phyloP scores from a whole-genome alignment of 2,113 vertebrate species.

The Ploceus nigricollis region DNA sequence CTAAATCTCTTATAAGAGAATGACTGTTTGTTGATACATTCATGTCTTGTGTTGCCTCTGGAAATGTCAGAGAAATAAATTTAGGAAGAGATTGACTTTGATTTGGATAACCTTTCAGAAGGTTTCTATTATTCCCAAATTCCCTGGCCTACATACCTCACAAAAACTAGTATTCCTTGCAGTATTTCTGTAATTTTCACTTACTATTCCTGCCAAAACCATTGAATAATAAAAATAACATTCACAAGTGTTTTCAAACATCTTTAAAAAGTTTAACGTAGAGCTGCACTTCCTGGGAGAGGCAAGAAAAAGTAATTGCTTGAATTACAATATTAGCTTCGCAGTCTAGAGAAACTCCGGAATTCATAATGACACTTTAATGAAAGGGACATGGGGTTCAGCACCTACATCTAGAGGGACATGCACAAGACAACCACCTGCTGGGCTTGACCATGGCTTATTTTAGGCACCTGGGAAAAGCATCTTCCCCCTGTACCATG shows the following conservation, averaged over 20 bases:
- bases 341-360: not conserved
- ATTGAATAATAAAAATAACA: not conserved
- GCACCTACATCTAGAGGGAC: not conserved
- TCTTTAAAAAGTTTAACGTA: not conserved
- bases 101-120: slow-evolving; percentile 13
- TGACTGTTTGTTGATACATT: not conserved
- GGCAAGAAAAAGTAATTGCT: not conserved
- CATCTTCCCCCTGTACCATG: not conserved
- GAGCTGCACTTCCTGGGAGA: not conserved
- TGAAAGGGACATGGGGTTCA: not conserved
- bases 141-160: not conserved
- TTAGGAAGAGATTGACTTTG: not conserved
- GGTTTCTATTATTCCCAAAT: not conserved
- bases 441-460: not conserved
- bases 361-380: not conserved
- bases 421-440: not conserved
- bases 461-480: not conserved
- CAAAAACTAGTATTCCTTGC: not conserved
- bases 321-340: not conserved
- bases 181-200: not conserved
- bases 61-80: not conserved
- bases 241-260: not conserved
- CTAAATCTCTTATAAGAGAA: not conserved
- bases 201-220: not conserved
- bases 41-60: not conserved